phyloP scores from a whole-genome alignment of 1,140 invertebrate genomes.

The Drosophila bipectinata region DNA sequence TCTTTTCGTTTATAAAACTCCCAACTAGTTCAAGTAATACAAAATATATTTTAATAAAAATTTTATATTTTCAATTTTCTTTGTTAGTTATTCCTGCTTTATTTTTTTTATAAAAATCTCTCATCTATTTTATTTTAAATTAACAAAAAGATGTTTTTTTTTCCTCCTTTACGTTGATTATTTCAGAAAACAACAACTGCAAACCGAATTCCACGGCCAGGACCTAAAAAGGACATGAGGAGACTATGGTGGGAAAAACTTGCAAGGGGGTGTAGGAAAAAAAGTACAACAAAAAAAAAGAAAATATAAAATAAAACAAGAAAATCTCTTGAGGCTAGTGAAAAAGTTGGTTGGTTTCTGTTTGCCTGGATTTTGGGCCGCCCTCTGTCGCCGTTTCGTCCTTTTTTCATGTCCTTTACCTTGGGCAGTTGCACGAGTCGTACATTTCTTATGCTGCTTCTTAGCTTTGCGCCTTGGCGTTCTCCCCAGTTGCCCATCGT shows the following conservation, averaged over 20 bases:
- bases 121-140: too few species aligned
- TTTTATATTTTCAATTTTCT: too few species aligned
- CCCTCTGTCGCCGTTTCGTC: constrained; percentile 12
- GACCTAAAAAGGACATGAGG: constrained; percentile 11
- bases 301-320: constrained; percentile 41
- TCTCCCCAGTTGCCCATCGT: constrained; percentile 34
- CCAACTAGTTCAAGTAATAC: background rate
- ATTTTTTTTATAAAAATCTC: constrained; percentile 48
- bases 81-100: constrained; percentile 2
- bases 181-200: constrained; percentile 56
- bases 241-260: constrained; percentile 3
- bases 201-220: constrained; percentile 35
- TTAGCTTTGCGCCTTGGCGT: constrained; percentile 70
- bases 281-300: constrained; percentile 11
- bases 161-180: constrained; percentile 67
- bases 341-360: constrained; percentile 57
- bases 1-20: background rate
- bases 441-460: constrained; percentile 73
- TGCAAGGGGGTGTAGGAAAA: background rate
- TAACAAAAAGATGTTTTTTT: background rate
- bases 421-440: constrained; percentile 54
- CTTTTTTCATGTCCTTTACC: constrained; percentile 30
- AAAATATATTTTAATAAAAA: too few species aligned
- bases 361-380: background rate
- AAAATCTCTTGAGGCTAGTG: constrained; percentile 81